Base-by-base conservation (phyloP, 2,113 vertebrate genomes). In the Ancistrus triradiatus region DNA sequence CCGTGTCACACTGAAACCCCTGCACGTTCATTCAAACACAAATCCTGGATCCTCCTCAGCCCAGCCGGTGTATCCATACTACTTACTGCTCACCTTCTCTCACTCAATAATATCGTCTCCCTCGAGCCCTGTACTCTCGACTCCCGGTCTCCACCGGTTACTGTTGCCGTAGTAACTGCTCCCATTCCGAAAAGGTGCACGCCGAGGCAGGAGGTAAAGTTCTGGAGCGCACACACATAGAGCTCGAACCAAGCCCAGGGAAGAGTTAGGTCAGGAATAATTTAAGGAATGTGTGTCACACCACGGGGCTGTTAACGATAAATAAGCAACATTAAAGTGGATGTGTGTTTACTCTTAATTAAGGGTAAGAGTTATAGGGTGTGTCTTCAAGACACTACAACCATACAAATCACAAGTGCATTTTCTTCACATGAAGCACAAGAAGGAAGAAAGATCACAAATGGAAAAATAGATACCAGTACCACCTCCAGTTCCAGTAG, bases 151-250 rank as follows among this genome's bases (percentile, higher is more conserved):
- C 81, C 72, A 78, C 74, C 74, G 74, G 83, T 83, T 81, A 85
- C 83, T 59, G 84, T 88, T 82, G 77, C 86, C 83, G 76, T 73
- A 83, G 86, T 79, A 87, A 89, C 86, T 70, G 74, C 74, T 69
- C 52, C 70, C 69, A 75, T 47, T 49, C 69, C 59, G 49, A 77
- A 64, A 74, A 64, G 77, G 78, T 77, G 75, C 78, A 62, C 63
- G 71, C 37, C 10, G 56, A 61, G 35, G 52, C 18, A 48, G 72
- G 18, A 51, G 37, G 17, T 21, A 18, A 46, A 68, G 33, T 44
- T 42, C 35, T 59, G n/a, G 15, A 2, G 7, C 27, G 35, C 27
- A 11, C 44, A 61, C 48, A 50, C 1, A 1, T 33, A 44, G n/a
- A 4, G 27, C 27, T 1, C 22, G 24, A 10, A 17, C 46, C 44